A percentile compares a stretch with the other conserved stretches of the same genome.
phyloP scores from a whole-genome alignment of 2,113 vertebrate species.

The Capreolus pygargus region DNA sequence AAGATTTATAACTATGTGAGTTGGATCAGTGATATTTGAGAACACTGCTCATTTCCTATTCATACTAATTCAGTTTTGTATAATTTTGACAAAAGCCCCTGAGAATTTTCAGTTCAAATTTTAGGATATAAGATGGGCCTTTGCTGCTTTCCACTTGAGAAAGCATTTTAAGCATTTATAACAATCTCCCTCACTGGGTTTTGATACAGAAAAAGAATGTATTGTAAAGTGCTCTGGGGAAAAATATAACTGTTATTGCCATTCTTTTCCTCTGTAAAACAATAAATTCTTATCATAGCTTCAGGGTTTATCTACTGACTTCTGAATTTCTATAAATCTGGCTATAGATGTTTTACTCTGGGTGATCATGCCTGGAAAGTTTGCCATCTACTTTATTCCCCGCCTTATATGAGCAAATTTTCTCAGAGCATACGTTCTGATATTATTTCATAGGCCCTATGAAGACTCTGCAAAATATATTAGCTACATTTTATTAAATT shows the following conservation, averaged over 20 bases:
- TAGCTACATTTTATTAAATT: neutral
- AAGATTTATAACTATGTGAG: neutral
- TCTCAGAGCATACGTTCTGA: neutral
- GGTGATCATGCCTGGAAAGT: neutral
- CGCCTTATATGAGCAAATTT: neutral
- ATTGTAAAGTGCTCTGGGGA: neutral
- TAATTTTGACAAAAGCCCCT: neutral
- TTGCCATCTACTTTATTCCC: neutral
- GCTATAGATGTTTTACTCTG: neutral
- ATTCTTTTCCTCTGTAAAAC: neutral
- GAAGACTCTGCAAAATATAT: neutral
- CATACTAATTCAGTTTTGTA: neutral
- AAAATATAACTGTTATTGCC: neutral
- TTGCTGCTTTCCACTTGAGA: neutral
- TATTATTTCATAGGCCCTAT: neutral
- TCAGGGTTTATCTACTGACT: neutral
- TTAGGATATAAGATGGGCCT: neutral
- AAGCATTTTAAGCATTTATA: slow-evolving; percentile 18
- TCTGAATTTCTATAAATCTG: slow-evolving; percentile 8
- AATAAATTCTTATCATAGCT: neutral
- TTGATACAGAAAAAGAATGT: neutral
- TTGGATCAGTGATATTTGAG: neutral
- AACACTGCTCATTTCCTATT: neutral
- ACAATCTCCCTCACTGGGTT: neutral
- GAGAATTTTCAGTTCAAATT: neutral